phyloP scores from a whole-genome alignment of 2,888 invertebrate genomes.

The Liodrosophila aerea region DNA sequence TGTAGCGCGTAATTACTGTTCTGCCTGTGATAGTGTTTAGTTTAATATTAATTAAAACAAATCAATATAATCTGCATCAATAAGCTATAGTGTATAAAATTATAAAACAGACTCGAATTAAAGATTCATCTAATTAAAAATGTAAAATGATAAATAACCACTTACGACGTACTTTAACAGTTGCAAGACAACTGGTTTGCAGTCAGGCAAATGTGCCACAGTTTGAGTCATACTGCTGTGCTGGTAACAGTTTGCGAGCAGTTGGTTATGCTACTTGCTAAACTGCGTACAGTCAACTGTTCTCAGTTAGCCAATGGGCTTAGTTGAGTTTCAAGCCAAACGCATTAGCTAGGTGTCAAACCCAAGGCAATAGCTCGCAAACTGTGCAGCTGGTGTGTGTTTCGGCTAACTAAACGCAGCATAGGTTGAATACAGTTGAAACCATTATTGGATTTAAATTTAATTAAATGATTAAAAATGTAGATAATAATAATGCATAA shows the following conservation, averaged over 20 bases:
- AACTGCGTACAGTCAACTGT: neutral
- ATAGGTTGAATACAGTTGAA: no score
- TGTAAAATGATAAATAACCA: neutral
- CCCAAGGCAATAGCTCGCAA: neutral
- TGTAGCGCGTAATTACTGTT: constrained; percentile 68
- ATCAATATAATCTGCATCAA: constrained; percentile 18
- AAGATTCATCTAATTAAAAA: neutral
- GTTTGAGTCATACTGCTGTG: no score
- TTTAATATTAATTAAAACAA: constrained; percentile 47
- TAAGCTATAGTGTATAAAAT: constrained; percentile 19
- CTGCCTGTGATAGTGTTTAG: constrained; percentile 80
- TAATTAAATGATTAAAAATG: no score
- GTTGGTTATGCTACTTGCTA: no score
- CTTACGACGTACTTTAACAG: neutral
- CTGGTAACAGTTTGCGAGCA: no score
- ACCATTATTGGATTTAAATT: no score
- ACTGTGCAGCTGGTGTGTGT: neutral
- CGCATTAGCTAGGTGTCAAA: no score
- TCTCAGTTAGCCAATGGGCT: neutral
- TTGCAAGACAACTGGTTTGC: no score
- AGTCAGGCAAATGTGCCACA: no score
- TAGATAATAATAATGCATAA: no score
- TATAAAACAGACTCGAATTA: constrained; percentile 12
- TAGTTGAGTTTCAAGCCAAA: no score
- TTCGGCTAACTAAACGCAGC: no score